Evolutionary conservation across 2,888 invertebrate genomes (phyloP).

Genomic region (Temnothorax unifasciatus): DNA sequence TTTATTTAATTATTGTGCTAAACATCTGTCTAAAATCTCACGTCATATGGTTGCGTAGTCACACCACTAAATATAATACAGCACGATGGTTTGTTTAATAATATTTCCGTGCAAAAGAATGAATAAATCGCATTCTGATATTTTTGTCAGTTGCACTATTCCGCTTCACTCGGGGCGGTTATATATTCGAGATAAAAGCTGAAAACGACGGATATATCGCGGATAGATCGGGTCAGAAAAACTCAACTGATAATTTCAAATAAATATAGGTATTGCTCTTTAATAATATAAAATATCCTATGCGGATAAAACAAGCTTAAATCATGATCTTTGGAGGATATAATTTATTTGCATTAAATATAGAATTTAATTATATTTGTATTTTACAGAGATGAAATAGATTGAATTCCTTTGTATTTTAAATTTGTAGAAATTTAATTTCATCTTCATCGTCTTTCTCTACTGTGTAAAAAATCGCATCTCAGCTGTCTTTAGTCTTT

Average conservation of each 20-base stretch:
- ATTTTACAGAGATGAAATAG: not conserved
- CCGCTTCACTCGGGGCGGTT: not conserved
- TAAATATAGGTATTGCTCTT: not conserved
- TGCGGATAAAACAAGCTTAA: not conserved
- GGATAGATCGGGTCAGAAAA: slow-evolving; percentile 7
- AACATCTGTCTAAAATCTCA: slow-evolving; percentile 21
- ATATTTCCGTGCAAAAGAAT: slow-evolving; percentile 13
- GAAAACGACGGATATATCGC: not conserved
- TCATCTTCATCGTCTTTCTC: not conserved
- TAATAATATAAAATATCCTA: slow-evolving; percentile 8
- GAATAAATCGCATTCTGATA: slow-evolving; percentile 43
- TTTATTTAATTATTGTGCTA: slow-evolving; percentile 10
- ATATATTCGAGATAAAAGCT: slow-evolving; percentile 29
- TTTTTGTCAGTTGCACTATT: slow-evolving; percentile 39
- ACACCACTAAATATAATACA: not conserved
- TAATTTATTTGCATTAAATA: not conserved
- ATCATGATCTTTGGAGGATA: not conserved
- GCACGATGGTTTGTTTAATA: slow-evolving; percentile 19
- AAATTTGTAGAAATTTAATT: slow-evolving; percentile 28
- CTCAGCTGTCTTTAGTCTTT: slow-evolving; percentile 12
- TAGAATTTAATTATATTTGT: slow-evolving; percentile 9
- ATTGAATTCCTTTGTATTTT: not conserved
- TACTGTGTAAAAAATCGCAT: not conserved
- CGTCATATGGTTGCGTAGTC: not conserved
- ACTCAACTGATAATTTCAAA: not conserved